Conservation (phyloP, 37 sponge, comb jelly and placozoan genomes). For the Aplysina aerophoba region DNA sequence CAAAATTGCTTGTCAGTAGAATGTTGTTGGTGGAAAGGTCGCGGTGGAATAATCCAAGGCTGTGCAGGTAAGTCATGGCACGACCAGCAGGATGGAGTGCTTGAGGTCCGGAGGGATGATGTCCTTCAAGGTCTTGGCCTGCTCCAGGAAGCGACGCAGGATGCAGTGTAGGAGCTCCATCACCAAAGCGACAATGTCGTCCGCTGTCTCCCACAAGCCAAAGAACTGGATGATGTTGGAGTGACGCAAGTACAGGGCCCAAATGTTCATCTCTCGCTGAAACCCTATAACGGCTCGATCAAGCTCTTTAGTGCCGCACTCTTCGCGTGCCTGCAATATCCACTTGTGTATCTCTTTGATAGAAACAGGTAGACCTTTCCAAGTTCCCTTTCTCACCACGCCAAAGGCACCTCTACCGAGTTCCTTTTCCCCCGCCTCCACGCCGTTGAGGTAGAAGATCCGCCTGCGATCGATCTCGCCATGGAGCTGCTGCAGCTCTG, state of each 20-base stretch:
- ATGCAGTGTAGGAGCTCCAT: not conserved
- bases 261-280: constrained; percentile 5
- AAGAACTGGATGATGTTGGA: constrained; percentile 5
- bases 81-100: not conserved
- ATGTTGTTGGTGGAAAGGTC: not conserved
- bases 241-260: not conserved
- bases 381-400: too few species aligned
- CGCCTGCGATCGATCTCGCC: too few species aligned
- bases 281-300: not conserved
- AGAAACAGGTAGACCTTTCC: too few species aligned
- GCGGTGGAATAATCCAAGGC: not conserved
- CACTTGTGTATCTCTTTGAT: too few species aligned
- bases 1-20: not conserved
- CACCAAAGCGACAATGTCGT: not conserved
- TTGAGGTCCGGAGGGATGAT: not conserved
- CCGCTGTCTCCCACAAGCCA: constrained; percentile 1
- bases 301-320: too few species aligned
- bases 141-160: not conserved
- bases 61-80: not conserved
- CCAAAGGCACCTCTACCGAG: too few species aligned
- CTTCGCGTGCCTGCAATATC: too few species aligned
- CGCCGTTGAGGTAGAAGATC: too few species aligned
- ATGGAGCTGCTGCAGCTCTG: too few species aligned
- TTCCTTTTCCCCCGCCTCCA: too few species aligned
- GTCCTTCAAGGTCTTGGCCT: not conserved